Evolutionary conservation across 2,888 invertebrate species (phyloP).

Genomic region (Ypsolopha sequella): DNA sequence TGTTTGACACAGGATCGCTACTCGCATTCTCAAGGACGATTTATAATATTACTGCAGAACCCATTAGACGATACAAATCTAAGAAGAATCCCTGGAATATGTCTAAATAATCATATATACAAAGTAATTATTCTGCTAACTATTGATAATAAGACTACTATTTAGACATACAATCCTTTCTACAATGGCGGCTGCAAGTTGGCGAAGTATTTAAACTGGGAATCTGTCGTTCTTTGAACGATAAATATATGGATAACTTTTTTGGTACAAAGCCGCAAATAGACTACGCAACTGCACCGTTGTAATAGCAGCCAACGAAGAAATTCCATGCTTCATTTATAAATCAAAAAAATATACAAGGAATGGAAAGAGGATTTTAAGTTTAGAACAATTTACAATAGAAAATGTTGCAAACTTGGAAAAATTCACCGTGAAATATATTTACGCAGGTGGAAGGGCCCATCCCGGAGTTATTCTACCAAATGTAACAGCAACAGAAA

Average conservation of each 20-base stretch:
- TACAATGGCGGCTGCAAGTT: not conserved
- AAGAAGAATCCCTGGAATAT: too few relatives aligned
- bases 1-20: not conserved
- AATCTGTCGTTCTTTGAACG: not conserved
- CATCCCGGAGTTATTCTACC: not conserved
- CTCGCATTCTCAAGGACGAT: not conserved
- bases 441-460: too few relatives aligned
- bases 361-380: not conserved
- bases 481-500: slow-evolving; percentile 3
- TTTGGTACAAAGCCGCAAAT: not conserved
- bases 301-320: slow-evolving; percentile 5
- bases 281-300: slow-evolving; percentile 8
- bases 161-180: not conserved
- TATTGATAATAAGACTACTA: not conserved
- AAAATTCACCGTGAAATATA: not conserved
- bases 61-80: too few relatives aligned
- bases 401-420: not conserved
- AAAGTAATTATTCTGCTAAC: not conserved
- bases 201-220: not conserved
- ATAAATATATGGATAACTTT: too few relatives aligned
- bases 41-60: not conserved
- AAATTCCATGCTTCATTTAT: slow-evolving; percentile 4
- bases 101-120: too few relatives aligned
- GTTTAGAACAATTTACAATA: slow-evolving; percentile 2
- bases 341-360: not conserved